A percentile compares a stretch with the other conserved stretches of the same genome.
Evolutionary conservation across 1,140 invertebrate species (phyloP).

Genomic region (Tetramorium parvispinum): DNA sequence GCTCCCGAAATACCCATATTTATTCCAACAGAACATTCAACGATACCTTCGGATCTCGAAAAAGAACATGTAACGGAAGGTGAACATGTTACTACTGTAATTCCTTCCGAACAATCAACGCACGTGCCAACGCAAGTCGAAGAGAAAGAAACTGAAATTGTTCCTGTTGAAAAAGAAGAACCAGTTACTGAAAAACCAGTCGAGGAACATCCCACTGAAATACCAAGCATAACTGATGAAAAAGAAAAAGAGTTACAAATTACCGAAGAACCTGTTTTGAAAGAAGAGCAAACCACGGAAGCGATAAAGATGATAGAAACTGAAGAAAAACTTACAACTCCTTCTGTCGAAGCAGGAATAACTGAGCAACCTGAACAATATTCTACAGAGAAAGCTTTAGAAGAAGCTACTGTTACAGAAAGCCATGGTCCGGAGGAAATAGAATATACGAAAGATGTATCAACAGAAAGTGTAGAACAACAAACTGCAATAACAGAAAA

Average conservation of each 20-base stretch:
- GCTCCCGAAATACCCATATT: not conserved
- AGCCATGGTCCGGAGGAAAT: conserved; percentile 7
- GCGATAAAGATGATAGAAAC: not conserved
- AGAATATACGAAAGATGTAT: not conserved
- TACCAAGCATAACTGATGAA: conserved; percentile 6
- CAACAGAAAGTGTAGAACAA: conserved; percentile 14
- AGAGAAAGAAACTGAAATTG: conserved; percentile 55
- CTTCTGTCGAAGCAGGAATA: conserved; percentile 1
- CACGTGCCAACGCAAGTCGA: conserved; percentile 20
- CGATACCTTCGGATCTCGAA: not conserved
- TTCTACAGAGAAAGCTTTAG: conserved; percentile 18
- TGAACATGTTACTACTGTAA: conserved; percentile 11
- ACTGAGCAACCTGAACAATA: conserved; percentile 39
- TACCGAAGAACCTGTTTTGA: not conserved
- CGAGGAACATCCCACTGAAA: conserved; percentile 4
- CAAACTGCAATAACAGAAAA: conserved; percentile 64
- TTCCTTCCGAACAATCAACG: conserved; percentile 50
- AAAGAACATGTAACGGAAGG: conserved; percentile 28
- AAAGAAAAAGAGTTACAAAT: conserved; percentile 24
- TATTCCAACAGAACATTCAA: not conserved
- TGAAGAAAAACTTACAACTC: conserved; percentile 23
- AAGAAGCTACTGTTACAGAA: conserved; percentile 47
- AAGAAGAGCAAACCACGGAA: conserved; percentile 37
- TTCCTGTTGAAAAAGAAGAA: conserved; percentile 38
- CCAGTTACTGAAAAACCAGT: not conserved